Percentiles rank a stretch among this genome's conserved stretches.
These are phyloP conservation scores for Erithacus rubecula DNA, from an alignment of 2,797 vertebrate genomes.

Conservation along the genomic window DNA sequence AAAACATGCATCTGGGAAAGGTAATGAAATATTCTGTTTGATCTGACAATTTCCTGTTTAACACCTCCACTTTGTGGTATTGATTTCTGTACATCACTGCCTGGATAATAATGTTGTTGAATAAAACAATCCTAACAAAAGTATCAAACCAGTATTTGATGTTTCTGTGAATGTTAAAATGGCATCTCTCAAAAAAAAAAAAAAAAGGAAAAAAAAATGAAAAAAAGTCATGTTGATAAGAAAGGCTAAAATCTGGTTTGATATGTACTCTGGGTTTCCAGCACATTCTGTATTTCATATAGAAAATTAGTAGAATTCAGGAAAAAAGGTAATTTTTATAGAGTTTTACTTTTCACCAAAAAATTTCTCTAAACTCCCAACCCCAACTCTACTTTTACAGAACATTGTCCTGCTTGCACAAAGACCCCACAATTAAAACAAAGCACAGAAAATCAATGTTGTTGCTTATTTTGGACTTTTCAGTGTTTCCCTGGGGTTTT, in stretches of 20 bases:
- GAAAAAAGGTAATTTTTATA: not conserved
- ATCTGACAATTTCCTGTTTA: constrained; percentile 31
- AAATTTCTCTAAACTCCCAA: not conserved
- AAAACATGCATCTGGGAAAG: constrained; percentile 18
- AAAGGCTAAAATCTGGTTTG: not conserved
- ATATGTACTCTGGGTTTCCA: not conserved
- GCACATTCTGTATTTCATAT: not conserved
- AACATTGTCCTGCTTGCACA: not conserved
- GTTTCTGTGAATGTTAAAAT: not conserved
- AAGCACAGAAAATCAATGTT: not conserved
- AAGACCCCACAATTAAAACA: not conserved
- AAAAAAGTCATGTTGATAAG: not conserved
- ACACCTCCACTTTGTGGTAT: constrained; percentile 3
- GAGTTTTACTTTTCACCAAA: not conserved
- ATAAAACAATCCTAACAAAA: not conserved
- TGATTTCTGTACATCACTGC: constrained; percentile 10
- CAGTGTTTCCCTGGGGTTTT: not conserved
- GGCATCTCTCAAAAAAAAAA: not conserved
- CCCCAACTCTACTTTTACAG: not conserved
- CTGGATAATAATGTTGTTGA: not conserved
- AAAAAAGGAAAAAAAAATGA: not conserved
- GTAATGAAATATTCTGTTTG: constrained; percentile 45
- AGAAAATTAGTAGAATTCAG: not conserved
- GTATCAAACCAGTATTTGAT: not conserved
- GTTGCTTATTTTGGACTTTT: not conserved